Evolutionary conservation across 1,140 invertebrate species (phyloP).

Genomic region (Monomorium pharaonis): DNA sequence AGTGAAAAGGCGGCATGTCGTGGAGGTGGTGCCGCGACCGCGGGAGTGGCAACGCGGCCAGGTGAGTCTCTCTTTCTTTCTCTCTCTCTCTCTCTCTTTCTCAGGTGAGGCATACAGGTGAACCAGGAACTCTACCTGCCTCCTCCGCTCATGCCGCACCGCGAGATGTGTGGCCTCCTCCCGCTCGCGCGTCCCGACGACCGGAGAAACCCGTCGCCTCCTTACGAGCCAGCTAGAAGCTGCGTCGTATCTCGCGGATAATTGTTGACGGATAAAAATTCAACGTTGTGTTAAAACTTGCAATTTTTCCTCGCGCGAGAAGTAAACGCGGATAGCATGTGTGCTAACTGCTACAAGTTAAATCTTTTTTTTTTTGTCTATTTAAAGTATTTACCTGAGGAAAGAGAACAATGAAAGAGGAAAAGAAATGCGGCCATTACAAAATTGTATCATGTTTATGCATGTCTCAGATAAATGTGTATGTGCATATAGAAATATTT

Average conservation of each 20-base stretch:
- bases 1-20: conserved; percentile 83
- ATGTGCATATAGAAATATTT: not conserved
- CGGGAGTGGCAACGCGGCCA: conserved; percentile 81
- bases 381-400: not conserved
- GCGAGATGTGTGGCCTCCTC: conserved; percentile 57
- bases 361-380: not conserved
- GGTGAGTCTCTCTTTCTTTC: conserved; percentile 71
- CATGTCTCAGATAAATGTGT: not conserved
- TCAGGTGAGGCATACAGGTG: conserved; percentile 77
- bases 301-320: too few relatives aligned
- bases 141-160: conserved; percentile 68
- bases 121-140: conserved; percentile 80
- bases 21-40: conserved; percentile 74
- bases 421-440: not conserved
- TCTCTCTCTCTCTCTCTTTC: conserved; percentile 60
- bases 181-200: conserved; percentile 61
- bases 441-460: not conserved
- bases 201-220: conserved; percentile 56
- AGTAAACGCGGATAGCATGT: too few relatives aligned
- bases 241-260: not conserved
- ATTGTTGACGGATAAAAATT: conserved; percentile 19
- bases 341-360: too few relatives aligned
- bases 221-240: conserved; percentile 23
- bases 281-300: not conserved
- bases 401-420: not conserved